Base-by-base conservation (phyloP, 2,797 vertebrate genomes). In the Mus caroli region DNA sequence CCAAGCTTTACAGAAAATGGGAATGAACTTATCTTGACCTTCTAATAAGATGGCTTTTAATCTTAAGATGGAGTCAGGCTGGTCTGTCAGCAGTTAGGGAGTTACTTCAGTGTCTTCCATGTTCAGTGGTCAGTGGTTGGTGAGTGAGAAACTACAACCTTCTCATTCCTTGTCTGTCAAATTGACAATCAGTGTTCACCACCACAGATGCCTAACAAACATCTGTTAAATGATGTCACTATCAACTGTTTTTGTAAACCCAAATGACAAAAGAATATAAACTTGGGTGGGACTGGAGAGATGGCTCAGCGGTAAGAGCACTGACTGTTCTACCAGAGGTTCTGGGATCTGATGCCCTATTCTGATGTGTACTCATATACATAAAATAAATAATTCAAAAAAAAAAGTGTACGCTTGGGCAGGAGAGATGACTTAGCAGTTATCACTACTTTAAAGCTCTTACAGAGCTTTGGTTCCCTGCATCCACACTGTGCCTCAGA, bases 201-300 rank as follows among this genome's bases (percentile, higher is more conserved):
- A 24, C 54, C 20, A 56, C 31, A 24, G 20, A 34, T 56, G 34
- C 37, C 76, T 52, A 91, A 64, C 60, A 94, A 73, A 40, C 73
- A 58, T 75, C 90, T 71, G 17, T 91, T 52, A 83, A 90, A 40
- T 78, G 83, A 93, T 43, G 89, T 86, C 56, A 62, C 40, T 52
- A 50, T 71, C 31, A 71, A n/a, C 67, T 71, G 17, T n/a, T 71
- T 71, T 37, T 37, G 34, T n/a, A 71, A 71, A 71, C 34, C 7
- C 17, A 71, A 37, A n/a, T 71, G 67, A 37, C 34, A 93, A 84
- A 58, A 75, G 67, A 71, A 71, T 71, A n/a, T 71, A 71, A 37
- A 37, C 67, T 71, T 71, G 67, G 67, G 34, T 69, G 34, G 34
- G 15, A 17, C 34, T 69, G 10, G 20, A 73, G 73, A 75, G 73